Evolutionary conservation across 2,113 vertebrate species (phyloP).

Genomic region (Corapipo altera): DNA sequence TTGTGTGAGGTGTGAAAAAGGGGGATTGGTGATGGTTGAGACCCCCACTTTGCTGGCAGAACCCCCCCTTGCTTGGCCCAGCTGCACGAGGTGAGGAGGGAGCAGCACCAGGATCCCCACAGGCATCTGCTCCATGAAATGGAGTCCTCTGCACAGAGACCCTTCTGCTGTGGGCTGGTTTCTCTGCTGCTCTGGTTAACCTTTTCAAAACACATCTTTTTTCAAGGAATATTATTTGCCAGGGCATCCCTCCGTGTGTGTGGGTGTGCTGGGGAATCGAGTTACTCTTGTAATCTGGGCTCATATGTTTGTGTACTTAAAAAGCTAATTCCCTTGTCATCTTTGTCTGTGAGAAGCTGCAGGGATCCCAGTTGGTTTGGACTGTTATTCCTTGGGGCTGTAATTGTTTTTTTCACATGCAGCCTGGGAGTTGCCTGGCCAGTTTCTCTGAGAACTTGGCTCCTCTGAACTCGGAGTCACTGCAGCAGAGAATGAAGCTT

Average conservation of each 20-base stretch:
- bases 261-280: background rate
- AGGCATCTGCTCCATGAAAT: background rate
- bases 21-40: background rate
- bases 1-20: background rate
- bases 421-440: background rate
- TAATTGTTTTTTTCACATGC: background rate
- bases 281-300: background rate
- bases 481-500: background rate
- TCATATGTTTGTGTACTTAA: background rate
- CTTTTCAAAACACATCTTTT: background rate
- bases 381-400: conserved; percentile 20
- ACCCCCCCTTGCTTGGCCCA: background rate
- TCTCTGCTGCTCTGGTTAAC: background rate
- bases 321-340: background rate
- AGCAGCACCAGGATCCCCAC: background rate
- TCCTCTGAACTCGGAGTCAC: background rate
- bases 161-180: background rate
- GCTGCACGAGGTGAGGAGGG: background rate
- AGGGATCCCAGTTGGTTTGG: background rate
- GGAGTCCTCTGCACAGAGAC: background rate
- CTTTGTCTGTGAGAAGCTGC: conserved; percentile 3
- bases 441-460: background rate
- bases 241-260: background rate
- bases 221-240: background rate
- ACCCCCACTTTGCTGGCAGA: background rate